Base-by-base conservation (phyloP, 2,888 invertebrate genomes). In the Drosophila tanythrix region DNA sequence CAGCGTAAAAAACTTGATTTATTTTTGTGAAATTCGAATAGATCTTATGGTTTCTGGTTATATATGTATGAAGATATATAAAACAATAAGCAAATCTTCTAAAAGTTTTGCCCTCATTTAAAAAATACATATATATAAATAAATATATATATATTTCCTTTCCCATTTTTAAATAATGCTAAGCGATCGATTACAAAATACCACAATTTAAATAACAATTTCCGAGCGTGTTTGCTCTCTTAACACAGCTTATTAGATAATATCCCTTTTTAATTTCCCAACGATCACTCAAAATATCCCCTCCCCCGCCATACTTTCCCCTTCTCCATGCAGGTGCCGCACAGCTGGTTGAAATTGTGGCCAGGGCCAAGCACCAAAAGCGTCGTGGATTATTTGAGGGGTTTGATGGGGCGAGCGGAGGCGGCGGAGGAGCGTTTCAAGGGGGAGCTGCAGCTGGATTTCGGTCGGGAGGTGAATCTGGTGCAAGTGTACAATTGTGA, bases 311-410 rank as follows among this genome's bases (percentile, higher is more conserved):
- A n/a, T 31, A 31, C 7, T 25, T n/a, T 3, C 18, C 8, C 18
- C 21, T 0, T 3, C 18, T 33, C 29, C 18, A 0, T 5, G 5
- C 56, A 93, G 92, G 91, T 92, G 25, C 93, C 93, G 0, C 58
- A 77, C 25, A 77, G 75, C 51, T 93, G 93, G 93, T 84, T 84
- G 35, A 90, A 92, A 65, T 76, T 92, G 6, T 93, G 93, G 93
- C 58, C 76, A 0, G 93, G 93, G 0, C 92, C 93, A 4, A 82
- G 88, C 66, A 77, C 70, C 61, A 66, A 52, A 60, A 82, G 83
- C 5, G 91, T 92, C 1, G 82, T 91, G 10, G 93, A 93, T 21
- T 93, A 92, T 46, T 68, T 93, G 15, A 93, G 92, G 67, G 92
- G 87, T 0, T 73, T 93, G 25, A 82, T 92, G 29, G 63, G 82